phyloP scores from a whole-genome alignment of 35 echinoderm and acorn worm genomes.

The Strongylocentrotus purpuratus region DNA sequence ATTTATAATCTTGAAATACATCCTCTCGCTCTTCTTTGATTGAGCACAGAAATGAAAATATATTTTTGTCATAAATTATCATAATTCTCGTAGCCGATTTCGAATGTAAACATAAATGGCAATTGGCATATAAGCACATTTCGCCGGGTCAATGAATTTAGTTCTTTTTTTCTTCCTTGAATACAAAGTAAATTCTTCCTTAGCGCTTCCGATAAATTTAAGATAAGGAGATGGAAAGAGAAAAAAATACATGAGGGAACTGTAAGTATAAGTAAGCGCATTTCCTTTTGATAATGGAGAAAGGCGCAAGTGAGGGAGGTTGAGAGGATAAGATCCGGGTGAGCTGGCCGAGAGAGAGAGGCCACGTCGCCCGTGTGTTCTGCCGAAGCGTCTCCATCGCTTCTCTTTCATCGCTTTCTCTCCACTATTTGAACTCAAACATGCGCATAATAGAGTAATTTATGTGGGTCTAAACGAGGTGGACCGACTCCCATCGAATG shows the following conservation, averaged over 20 bases:
- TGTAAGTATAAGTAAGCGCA: neutral
- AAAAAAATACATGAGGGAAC: neutral
- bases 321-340: neutral
- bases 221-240: neutral
- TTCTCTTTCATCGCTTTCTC: slow-evolving; percentile 38
- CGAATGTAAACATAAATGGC: too few relatives aligned
- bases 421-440: slow-evolving; percentile 50
- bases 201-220: too few relatives aligned
- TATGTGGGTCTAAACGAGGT: slow-evolving; percentile 50
- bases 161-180: too few relatives aligned
- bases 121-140: too few relatives aligned
- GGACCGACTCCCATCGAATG: slow-evolving; percentile 39
- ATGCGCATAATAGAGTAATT: slow-evolving; percentile 55
- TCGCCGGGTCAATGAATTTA: too few relatives aligned
- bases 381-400: slow-evolving; percentile 1
- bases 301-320: neutral
- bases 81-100: too few relatives aligned
- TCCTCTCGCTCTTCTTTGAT: too few relatives aligned
- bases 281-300: neutral
- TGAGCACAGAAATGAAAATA: too few relatives aligned
- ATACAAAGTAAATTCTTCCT: too few relatives aligned
- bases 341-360: neutral
- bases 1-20: too few relatives aligned
- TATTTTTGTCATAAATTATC: too few relatives aligned
- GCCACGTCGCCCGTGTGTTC: neutral